Evolutionary conservation across 2,113 vertebrate species (phyloP), one percentile per base, ranked within the genome.

Genomic region (Myotis yumanensis): DNA sequence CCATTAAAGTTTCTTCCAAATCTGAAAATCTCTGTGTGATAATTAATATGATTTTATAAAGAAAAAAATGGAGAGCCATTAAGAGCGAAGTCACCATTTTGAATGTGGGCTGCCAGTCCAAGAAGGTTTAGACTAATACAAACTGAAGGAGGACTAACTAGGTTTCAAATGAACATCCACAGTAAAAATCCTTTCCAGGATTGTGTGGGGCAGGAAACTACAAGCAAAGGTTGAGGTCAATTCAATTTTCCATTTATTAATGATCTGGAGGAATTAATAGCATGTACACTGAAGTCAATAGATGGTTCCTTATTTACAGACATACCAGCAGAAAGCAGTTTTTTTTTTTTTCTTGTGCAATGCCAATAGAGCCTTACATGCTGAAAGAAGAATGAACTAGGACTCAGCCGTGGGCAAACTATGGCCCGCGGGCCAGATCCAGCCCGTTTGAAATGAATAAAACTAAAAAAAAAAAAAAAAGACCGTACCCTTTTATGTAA

Each of bases 241-340:
- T 89, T 73, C 43, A 86, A 28, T 86, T 93, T 62, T 32, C 7
- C 80, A 59, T 68, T 86, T 83, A 62, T 68, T 84, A 88, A 87
- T 90, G 76, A 79, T 40, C 80, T 95, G 48, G 46, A 77, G 73
- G 51, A 90, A 86, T 71, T 85, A 89, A 86, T 82, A 66, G 16
- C 51, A 79, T 37, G 10, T 7, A 57, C 3, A 71, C 23, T 35
- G 17, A 59, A 91, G 46, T 86, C 40, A 22, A 28, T 46, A 52
- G 43, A 30, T 48, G 2, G 57, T 93, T 93, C 17, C 46, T 92
- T 81, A 64, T 90, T 40, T 40, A 62, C 15, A 79, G 20, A 86
- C 84, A 54, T 84, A 52, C 11, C 46, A 37, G 5, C 30, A 57
- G 48, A 81, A 93, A 77, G 1, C 22, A 48, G 14, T 52, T 8